These are phyloP conservation scores for Trichechus manatus DNA, from an alignment of 2,113 vertebrate species.

Conservation along the genomic window DNA sequence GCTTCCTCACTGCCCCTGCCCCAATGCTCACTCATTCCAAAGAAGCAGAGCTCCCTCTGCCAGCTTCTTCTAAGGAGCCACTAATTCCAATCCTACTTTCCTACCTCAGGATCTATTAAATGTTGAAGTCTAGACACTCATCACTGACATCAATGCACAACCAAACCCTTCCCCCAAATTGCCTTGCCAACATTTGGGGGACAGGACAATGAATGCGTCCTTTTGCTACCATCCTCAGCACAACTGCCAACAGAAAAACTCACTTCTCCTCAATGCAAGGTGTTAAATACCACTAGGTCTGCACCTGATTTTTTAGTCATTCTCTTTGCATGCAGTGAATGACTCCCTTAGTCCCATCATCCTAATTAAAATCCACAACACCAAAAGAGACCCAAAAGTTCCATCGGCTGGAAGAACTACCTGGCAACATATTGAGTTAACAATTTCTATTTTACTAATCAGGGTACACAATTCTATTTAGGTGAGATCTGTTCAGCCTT, in stretches of 20 bases:
- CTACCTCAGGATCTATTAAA: background rate
- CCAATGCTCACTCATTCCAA: background rate
- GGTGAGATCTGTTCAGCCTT: background rate
- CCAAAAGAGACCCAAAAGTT: background rate
- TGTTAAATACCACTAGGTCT: background rate
- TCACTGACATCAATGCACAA: background rate
- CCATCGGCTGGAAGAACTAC: background rate
- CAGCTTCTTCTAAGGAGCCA: background rate
- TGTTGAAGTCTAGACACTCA: background rate
- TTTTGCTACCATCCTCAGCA: background rate
- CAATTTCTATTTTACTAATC: background rate
- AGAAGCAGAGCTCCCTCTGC: background rate
- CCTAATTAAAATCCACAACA: background rate
- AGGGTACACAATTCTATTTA: background rate
- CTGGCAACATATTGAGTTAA: background rate
- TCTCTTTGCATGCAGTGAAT: background rate
- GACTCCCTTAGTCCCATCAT: background rate
- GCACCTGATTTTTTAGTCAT: background rate
- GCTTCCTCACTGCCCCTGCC: rapidly evolving
- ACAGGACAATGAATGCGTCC: background rate
- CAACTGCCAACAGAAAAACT: background rate
- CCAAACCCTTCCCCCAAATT: background rate
- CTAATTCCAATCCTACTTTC: background rate
- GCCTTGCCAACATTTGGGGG: background rate
- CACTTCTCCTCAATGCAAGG: background rate